A percentile compares a stretch with the other conserved stretches of the same genome.
Evolutionary conservation across 2,797 vertebrate genomes (phyloP).

Genomic region (Argya squamiceps): DNA sequence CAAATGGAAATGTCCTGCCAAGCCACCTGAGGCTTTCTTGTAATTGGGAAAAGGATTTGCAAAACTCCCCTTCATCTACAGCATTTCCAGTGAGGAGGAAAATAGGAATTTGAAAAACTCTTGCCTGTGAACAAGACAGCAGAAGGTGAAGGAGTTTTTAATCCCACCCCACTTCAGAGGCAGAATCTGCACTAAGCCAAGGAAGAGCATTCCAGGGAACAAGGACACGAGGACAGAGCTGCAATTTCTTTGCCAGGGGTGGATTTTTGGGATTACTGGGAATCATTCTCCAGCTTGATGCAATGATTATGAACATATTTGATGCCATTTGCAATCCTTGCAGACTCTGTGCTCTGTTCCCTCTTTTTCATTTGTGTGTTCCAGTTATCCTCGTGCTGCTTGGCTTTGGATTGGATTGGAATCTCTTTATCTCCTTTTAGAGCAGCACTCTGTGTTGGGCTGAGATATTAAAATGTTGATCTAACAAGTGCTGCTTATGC

Average conservation of each 20-base stretch:
- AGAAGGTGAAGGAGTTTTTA: background rate
- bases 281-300: background rate
- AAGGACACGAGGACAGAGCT: background rate
- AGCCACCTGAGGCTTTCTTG: background rate
- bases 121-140: background rate
- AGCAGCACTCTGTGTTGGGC: background rate
- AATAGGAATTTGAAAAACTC: background rate
- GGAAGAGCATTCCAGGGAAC: background rate
- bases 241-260: background rate
- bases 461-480: background rate
- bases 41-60: background rate
- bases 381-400: background rate
- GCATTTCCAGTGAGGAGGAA: background rate
- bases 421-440: background rate
- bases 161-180: background rate
- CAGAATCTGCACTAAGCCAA: background rate
- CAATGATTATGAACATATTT: background rate
- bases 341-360: background rate
- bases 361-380: background rate
- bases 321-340: background rate
- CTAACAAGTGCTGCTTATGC: background rate
- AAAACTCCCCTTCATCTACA: rapidly evolving
- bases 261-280: background rate
- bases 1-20: background rate
- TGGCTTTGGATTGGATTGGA: background rate